Evolutionary conservation across 2,888 invertebrate genomes (phyloP).

Genomic region (Tribolium freemani): DNA sequence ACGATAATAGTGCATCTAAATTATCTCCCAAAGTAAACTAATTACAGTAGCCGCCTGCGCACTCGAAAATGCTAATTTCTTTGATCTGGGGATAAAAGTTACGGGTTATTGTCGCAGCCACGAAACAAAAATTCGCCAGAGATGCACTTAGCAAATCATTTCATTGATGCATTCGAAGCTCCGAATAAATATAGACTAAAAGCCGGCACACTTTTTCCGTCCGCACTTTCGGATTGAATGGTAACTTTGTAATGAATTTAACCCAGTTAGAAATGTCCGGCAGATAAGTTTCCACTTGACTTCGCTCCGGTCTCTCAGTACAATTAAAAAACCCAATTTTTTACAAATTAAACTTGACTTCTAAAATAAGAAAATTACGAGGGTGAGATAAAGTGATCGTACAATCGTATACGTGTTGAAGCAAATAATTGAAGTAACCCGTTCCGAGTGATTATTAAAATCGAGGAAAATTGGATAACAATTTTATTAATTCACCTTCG

Average conservation of each 20-base stretch:
- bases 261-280: neutral
- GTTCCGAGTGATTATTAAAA: too few species aligned
- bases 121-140: conserved; percentile 27
- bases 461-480: too few species aligned
- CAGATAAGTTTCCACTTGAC: neutral
- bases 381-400: too few species aligned
- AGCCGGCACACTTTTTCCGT: conserved; percentile 7
- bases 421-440: too few species aligned
- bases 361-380: too few species aligned
- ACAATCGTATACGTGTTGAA: too few species aligned
- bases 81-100: neutral
- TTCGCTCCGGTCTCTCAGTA: neutral
- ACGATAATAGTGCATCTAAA: conserved; percentile 26
- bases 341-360: too few species aligned
- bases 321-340: too few species aligned
- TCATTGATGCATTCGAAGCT: conserved; percentile 27
- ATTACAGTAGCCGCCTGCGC: conserved; percentile 1
- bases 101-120: conserved; percentile 21
- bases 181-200: conserved; percentile 15
- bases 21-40: conserved; percentile 34
- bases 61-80: neutral
- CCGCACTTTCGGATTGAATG: neutral
- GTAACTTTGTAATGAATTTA: conserved; percentile 12
- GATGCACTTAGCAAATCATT: conserved; percentile 36
- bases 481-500: too few species aligned